phyloP scores from a whole-genome alignment of 1,140 invertebrate genomes.

The Hylyphantes graminicola region DNA sequence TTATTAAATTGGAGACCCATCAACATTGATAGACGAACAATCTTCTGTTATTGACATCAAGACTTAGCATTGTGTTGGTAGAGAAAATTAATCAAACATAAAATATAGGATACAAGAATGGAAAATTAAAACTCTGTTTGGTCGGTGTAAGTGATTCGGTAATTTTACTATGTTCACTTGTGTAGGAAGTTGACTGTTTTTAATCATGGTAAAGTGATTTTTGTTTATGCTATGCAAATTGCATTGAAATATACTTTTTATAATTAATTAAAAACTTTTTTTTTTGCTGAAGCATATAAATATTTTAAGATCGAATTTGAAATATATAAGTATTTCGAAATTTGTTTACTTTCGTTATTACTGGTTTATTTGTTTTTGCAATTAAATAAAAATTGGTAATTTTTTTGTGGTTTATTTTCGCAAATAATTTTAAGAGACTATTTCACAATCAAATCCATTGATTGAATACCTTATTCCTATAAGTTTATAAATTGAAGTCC shows the following conservation, averaged over 20 bases:
- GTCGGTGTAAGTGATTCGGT: neutral
- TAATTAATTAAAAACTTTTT: too few relatives aligned
- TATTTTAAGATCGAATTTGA: too few relatives aligned
- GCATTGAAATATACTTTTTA: neutral
- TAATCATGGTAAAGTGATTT: slow-evolving; percentile 39
- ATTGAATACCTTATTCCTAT: too few relatives aligned
- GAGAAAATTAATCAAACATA: slow-evolving; percentile 39
- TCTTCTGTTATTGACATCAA: slow-evolving; percentile 4
- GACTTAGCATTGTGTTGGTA: neutral
- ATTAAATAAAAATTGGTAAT: too few relatives aligned
- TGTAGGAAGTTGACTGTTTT: slow-evolving; percentile 13
- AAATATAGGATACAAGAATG: slow-evolving; percentile 13
- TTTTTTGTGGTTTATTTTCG: neutral
- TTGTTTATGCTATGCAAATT: neutral
- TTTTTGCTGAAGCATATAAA: too few relatives aligned
- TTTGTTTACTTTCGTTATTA: too few relatives aligned
- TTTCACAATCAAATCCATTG: too few relatives aligned
- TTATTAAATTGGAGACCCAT: slow-evolving; percentile 36
- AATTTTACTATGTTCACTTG: too few relatives aligned
- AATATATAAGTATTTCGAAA: too few relatives aligned
- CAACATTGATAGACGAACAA: neutral
- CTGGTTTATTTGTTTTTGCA: too few relatives aligned
- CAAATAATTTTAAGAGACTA: slow-evolving; percentile 27
- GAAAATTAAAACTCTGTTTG: slow-evolving; percentile 45
- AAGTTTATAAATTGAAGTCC: too few relatives aligned